Evolutionary conservation across 2,113 vertebrate species (phyloP).

Genomic region (Naja naja): DNA sequence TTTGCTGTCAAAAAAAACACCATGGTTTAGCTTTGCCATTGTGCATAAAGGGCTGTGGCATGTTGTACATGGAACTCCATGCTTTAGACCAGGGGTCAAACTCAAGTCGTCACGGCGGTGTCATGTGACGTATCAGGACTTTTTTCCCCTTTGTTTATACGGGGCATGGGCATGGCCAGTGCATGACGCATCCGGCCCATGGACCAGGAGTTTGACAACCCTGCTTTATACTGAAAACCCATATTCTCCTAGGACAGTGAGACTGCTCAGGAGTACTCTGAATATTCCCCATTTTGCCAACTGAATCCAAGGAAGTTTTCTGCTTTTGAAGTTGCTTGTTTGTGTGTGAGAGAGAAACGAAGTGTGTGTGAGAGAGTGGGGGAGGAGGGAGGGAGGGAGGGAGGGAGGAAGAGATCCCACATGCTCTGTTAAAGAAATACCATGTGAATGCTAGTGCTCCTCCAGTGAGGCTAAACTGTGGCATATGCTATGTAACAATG

Average conservation of each 20-base stretch:
- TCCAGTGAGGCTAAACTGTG: not conserved
- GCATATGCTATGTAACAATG: not conserved
- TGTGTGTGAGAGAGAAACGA: not conserved
- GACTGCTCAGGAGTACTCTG: not conserved
- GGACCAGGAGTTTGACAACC: too few species aligned
- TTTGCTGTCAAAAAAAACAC: not conserved
- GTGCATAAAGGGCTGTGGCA: not conserved
- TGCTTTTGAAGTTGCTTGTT: not conserved
- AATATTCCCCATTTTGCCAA: slow-evolving; percentile 28
- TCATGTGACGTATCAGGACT: too few species aligned
- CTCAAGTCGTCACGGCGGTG: too few species aligned
- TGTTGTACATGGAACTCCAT: not conserved
- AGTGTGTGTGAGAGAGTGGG: too few species aligned
- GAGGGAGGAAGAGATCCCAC: not conserved
- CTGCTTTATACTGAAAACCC: not conserved
- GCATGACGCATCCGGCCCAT: too few species aligned
- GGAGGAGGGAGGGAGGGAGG: too few species aligned
- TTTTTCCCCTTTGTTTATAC: too few species aligned
- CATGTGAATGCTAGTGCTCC: not conserved
- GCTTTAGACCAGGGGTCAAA: too few species aligned
- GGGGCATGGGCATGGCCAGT: too few species aligned
- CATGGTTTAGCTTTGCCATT: not conserved
- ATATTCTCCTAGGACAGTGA: not conserved
- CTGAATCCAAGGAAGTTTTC: slow-evolving; percentile 1
- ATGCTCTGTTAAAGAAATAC: not conserved